A percentile compares a stretch with the other conserved stretches of the same genome.
These are phyloP conservation scores for Amia ocellicauda DNA, from an alignment of 2,113 vertebrate species.

Conservation along the genomic window DNA sequence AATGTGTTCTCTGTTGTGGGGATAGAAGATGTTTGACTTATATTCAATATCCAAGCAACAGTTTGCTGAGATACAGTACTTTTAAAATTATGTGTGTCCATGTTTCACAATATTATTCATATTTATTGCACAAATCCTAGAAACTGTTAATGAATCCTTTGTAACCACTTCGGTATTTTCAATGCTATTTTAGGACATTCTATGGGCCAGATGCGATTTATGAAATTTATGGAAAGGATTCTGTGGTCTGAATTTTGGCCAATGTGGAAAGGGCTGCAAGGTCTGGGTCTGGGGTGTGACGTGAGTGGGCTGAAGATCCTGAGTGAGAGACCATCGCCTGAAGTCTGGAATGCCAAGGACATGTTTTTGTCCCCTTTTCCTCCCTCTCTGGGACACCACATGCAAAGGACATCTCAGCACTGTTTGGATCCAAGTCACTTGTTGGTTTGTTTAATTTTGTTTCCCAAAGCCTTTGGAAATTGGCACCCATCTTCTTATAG, in stretches of 20 bases:
- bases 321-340: slow-evolving; percentile 2
- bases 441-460: neutral
- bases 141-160: slow-evolving; percentile 25
- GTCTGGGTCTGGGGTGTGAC: slow-evolving; percentile 2
- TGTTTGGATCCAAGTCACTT: neutral
- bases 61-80: neutral
- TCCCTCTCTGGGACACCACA: neutral
- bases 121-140: slow-evolving; percentile 9
- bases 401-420: too few relatives aligned
- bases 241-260: slow-evolving; percentile 35
- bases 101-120: slow-evolving; percentile 21
- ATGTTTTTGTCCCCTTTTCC: too few relatives aligned
- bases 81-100: neutral
- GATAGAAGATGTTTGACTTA: too few relatives aligned
- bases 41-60: neutral
- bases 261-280: slow-evolving; percentile 9
- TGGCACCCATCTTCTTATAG: too few relatives aligned
- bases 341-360: neutral
- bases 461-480: neutral
- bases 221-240: slow-evolving; percentile 17
- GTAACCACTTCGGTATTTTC: slow-evolving; percentile 20
- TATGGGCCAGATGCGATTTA: slow-evolving; percentile 24
- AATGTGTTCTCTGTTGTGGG: too few relatives aligned
- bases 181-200: slow-evolving; percentile 28
- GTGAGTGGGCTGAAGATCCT: neutral